Conservation (phyloP, 2,113 vertebrate genomes). For the Hemichromis elongatus region DNA sequence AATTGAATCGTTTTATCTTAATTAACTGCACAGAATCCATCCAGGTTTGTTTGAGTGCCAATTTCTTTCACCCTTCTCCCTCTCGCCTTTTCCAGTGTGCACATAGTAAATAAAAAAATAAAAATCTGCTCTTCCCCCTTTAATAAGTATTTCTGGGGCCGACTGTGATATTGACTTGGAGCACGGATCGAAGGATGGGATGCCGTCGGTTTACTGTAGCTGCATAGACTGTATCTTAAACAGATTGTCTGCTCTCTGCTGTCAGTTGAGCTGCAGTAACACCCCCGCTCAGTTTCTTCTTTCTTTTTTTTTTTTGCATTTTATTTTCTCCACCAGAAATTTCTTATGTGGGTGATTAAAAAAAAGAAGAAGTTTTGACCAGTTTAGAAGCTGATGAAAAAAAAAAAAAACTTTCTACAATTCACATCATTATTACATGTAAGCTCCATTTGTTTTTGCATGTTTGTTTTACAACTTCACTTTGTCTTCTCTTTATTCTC, state of each 20-base stretch:
- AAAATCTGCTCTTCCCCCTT: constrained; percentile 1
- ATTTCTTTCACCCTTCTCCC: constrained; percentile 38
- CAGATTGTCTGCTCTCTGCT: constrained; percentile 33
- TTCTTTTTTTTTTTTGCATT: not conserved
- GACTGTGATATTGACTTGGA: constrained; percentile 36
- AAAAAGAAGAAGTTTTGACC: not conserved
- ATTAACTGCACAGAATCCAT: constrained; percentile 72
- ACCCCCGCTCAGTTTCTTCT: not conserved
- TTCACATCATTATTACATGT: not conserved
- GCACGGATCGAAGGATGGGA: constrained; percentile 55
- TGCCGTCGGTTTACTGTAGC: constrained; percentile 32
- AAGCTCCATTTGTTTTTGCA: not conserved
- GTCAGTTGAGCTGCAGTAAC: constrained; percentile 21
- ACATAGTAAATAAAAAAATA: not conserved
- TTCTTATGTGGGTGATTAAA: not conserved
- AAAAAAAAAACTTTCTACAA: not conserved
- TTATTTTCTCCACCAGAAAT: not conserved
- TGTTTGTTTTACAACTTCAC: not conserved
- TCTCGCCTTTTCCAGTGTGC: not conserved
- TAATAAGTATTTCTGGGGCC: constrained; percentile 59
- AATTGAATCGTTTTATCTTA: constrained; percentile 77
- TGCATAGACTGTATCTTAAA: constrained; percentile 52
- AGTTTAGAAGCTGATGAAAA: not conserved
- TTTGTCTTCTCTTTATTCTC: not conserved
- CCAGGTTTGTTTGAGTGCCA: constrained; percentile 62